Base-by-base conservation (phyloP, 2,113 vertebrate species). In the Xiphorhynchus elegans region DNA sequence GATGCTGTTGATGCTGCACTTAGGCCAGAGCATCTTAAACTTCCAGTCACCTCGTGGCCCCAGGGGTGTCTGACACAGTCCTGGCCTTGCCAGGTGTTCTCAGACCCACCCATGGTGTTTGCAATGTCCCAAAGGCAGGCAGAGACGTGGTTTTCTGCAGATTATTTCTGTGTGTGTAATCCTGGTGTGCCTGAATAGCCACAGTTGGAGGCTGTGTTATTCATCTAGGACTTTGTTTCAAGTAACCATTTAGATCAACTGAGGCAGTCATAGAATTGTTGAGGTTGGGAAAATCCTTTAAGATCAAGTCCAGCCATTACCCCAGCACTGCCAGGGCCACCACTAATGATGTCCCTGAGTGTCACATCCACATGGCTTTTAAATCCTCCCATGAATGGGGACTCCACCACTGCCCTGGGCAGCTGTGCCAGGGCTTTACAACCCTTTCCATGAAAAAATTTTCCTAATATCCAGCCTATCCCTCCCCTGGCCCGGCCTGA, bases 391-490 rank as follows among this genome's bases (percentile, higher is more conserved):
- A 39, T 40, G 28, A 5, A 3, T 50, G 52, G 24, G 20, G 37
- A 75, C 23, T 67, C 25, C 17, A n/a, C 3, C 52, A 2, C 46
- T 46, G 46, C 46, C 46, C 46, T 46, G 46, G 46, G 46, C 46
- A 46, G 46, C 46, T 46, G 18, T 46, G 18, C 46, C 19, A 46
- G 46, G 46, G 46, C 46, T 46, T 7, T 8, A 46, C 46, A 46
- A 8, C 19, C 46, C 46, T 46, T 46, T 46, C 46, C 46, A 46
- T 19, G 46, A 19, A 46, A 46, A 46, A 46, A 44, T 77, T 21
- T 28, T 19, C 28, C 67, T 23, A 23, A 0, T 10, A 7, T 28
- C 35, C 66, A 31, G 1, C 19, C 21, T 82, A 3, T 25, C 0
- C 3, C 16, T 76, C 4, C 39, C 9, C 26, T 70, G 58, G 18